phyloP scores from a whole-genome alignment of 2,797 vertebrate genomes.

The Microctenopoma steveboyesi region DNA sequence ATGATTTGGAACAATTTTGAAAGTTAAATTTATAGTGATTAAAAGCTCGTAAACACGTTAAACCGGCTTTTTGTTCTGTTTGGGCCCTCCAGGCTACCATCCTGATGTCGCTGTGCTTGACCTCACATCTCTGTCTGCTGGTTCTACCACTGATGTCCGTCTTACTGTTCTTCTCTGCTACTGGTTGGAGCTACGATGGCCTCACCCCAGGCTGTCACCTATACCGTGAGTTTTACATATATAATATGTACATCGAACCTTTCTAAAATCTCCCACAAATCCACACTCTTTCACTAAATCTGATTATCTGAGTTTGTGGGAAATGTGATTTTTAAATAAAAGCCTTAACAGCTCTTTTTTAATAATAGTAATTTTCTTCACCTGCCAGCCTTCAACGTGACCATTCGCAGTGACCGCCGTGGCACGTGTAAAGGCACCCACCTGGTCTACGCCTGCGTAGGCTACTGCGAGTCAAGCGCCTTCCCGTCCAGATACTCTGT shows the following conservation, averaged over 20 bases:
- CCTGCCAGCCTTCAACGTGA: constrained; percentile 88
- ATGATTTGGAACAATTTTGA: background rate
- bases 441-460: constrained; percentile 89
- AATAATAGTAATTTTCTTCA: background rate
- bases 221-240: constrained; percentile 80
- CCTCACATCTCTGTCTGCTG: constrained; percentile 67
- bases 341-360: too few relatives aligned
- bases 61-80: constrained; percentile 20
- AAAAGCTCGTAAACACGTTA: background rate
- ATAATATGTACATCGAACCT: too few relatives aligned
- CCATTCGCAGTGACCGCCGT: constrained; percentile 86
- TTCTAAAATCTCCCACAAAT: too few relatives aligned
- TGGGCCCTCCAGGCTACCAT: constrained; percentile 53
- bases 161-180: constrained; percentile 74
- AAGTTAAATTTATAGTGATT: background rate
- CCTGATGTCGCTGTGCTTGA: constrained; percentile 71
- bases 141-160: constrained; percentile 71
- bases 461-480: constrained; percentile 92
- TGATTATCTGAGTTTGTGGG: too few relatives aligned
- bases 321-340: too few relatives aligned
- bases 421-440: constrained; percentile 87
- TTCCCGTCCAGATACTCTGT: constrained; percentile 92
- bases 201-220: constrained; percentile 87
- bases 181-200: constrained; percentile 72
- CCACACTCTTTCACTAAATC: too few relatives aligned